phyloP scores from a whole-genome alignment of 2,888 invertebrate species.

The Hanleya hanleyi region DNA sequence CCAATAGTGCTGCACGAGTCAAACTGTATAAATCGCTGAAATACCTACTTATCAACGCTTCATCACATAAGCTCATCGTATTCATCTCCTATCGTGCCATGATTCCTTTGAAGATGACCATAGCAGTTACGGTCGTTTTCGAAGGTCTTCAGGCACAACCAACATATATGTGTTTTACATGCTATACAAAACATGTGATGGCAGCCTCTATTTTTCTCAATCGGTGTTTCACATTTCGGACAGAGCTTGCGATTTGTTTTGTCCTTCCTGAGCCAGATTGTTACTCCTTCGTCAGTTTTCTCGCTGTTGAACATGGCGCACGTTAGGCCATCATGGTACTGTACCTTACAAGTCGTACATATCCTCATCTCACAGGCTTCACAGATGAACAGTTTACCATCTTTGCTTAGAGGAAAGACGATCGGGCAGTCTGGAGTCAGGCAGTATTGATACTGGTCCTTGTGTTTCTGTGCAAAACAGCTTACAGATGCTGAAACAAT shows the following conservation, averaged over 20 bases:
- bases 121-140: slow-evolving; percentile 42
- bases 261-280: slow-evolving; percentile 47
- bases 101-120: slow-evolving; percentile 39
- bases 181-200: slow-evolving; percentile 55
- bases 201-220: slow-evolving; percentile 65
- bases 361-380: slow-evolving; percentile 43
- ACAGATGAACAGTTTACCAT: slow-evolving; percentile 44
- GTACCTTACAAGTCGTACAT: slow-evolving; percentile 57
- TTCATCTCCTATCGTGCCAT: slow-evolving; percentile 5
- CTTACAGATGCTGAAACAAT: slow-evolving; percentile 45
- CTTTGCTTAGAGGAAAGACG: slow-evolving; percentile 51
- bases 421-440: slow-evolving; percentile 61
- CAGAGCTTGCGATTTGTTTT: slow-evolving; percentile 49
- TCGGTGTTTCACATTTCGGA: slow-evolving; percentile 53
- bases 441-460: slow-evolving; percentile 51
- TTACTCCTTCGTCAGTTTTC: slow-evolving; percentile 32
- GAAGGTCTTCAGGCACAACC: slow-evolving; percentile 55
- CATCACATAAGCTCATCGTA: too few relatives aligned
- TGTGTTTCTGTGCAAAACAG: slow-evolving; percentile 44
- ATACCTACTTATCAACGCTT: too few relatives aligned
- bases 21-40: too few relatives aligned
- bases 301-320: slow-evolving; percentile 50
- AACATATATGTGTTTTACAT: slow-evolving; percentile 61
- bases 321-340: slow-evolving; percentile 57
- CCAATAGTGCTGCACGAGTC: too few relatives aligned